Evolutionary conservation across 2,797 vertebrate species (phyloP).

Genomic region (Enteromius trimaculatus): DNA sequence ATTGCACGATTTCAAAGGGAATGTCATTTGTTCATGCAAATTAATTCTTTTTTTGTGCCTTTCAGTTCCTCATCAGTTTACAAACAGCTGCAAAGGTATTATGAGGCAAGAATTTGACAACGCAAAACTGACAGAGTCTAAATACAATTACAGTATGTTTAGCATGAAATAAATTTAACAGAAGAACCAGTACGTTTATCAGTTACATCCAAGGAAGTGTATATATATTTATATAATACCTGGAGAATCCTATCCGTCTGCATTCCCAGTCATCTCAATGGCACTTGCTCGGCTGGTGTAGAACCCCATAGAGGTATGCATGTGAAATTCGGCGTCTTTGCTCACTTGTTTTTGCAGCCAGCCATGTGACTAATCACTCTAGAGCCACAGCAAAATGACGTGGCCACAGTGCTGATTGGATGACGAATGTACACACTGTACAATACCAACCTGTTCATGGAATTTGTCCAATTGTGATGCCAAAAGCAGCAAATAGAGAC

Average conservation of each 20-base stretch:
- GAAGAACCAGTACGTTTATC: not conserved
- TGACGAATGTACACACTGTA: not conserved
- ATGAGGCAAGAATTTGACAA: not conserved
- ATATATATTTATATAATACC: not conserved
- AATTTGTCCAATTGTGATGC: not conserved
- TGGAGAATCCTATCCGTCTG: not conserved
- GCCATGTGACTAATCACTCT: slow-evolving; percentile 5
- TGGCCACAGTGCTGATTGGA: not conserved
- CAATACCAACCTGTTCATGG: not conserved
- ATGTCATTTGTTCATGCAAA: slow-evolving; percentile 23
- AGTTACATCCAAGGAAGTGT: not conserved
- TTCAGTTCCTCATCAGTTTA: slow-evolving; percentile 30
- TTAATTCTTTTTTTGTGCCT: not conserved
- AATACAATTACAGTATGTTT: not conserved
- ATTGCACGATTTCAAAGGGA: not conserved
- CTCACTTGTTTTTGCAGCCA: not conserved
- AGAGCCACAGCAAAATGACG: not conserved
- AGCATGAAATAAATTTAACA: not conserved
- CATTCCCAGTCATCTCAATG: not conserved
- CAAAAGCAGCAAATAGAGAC: not conserved
- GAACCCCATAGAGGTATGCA: not conserved
- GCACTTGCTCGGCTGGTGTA: not conserved
- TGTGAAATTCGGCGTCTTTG: not conserved
- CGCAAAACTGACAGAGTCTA: not conserved
- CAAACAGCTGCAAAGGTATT: slow-evolving; percentile 6